Evolutionary conservation across 2,888 invertebrate species (phyloP).

Genomic region (Megastigmus dorsalis): DNA sequence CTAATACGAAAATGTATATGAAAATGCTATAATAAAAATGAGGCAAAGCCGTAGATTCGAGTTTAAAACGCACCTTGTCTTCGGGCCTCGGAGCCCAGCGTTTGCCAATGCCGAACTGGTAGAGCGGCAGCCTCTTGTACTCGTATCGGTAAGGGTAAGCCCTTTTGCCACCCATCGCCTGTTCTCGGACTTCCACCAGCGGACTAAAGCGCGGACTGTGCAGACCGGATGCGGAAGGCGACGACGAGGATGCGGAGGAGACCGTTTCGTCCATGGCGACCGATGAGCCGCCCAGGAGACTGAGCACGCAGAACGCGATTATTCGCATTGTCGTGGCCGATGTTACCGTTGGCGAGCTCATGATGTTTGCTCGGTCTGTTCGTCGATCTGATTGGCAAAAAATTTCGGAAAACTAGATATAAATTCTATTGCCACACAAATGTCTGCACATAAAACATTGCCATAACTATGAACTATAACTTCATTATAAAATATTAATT

Average conservation of each 20-base stretch:
- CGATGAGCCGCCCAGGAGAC: slow-evolving; percentile 57
- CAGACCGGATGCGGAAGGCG: background rate
- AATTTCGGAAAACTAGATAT: too few relatives aligned
- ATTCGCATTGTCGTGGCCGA: slow-evolving; percentile 52
- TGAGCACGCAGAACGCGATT: slow-evolving; percentile 58
- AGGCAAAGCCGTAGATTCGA: too few relatives aligned
- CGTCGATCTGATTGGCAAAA: too few relatives aligned
- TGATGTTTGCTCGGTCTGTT: background rate
- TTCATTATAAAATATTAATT: too few relatives aligned
- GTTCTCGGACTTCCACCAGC: background rate
- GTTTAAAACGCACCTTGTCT: slow-evolving; percentile 67
- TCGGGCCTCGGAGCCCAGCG: slow-evolving; percentile 68
- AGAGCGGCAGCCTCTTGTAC: slow-evolving; percentile 78
- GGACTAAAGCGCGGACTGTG: slow-evolving; percentile 1
- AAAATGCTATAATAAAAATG: too few relatives aligned
- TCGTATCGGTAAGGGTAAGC: slow-evolving; percentile 81
- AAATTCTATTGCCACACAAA: too few relatives aligned
- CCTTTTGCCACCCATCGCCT: slow-evolving; percentile 66
- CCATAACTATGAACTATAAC: too few relatives aligned
- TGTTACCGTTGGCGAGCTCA: background rate
- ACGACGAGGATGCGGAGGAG: background rate
- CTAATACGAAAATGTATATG: too few relatives aligned
- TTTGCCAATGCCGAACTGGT: slow-evolving; percentile 74
- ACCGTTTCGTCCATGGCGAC: slow-evolving; percentile 60
- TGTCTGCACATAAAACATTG: too few relatives aligned